Percentiles rank a stretch among this genome's conserved stretches.
phyloP scores from a whole-genome alignment of 2,113 vertebrate genomes.

The Pseudorasbora parva region DNA sequence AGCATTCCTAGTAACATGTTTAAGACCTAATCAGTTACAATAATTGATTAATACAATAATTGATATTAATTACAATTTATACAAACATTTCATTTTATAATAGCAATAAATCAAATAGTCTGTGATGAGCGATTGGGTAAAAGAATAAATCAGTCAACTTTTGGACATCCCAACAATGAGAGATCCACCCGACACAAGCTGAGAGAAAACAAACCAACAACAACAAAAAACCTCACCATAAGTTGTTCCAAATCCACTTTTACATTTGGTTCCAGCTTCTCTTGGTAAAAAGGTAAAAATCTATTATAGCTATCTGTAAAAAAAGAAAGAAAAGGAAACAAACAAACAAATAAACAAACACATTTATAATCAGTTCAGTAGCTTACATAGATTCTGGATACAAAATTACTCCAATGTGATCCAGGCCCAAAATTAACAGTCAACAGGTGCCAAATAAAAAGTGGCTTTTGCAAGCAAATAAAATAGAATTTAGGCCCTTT shows the following conservation, averaged over 20 bases:
- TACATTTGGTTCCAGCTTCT: conserved; percentile 69
- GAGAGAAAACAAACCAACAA: neutral
- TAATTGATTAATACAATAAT: too few relatives aligned
- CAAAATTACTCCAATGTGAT: neutral
- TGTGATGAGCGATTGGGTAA: neutral
- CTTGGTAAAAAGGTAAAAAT: conserved; percentile 81
- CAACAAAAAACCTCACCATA: conserved; percentile 72
- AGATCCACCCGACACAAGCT: neutral
- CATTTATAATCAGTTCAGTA: neutral
- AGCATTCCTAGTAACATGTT: too few relatives aligned
- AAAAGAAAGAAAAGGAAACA: neutral
- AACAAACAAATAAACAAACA: neutral
- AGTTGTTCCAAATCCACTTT: conserved; percentile 79
- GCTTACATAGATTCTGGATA: neutral
- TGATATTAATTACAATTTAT: too few relatives aligned
- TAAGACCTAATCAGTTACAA: too few relatives aligned
- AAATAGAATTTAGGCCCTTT: too few relatives aligned
- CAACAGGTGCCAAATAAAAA: neutral
- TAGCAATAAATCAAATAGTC: neutral
- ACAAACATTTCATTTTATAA: too few relatives aligned
- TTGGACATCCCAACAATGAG: neutral
- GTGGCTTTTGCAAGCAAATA: neutral
- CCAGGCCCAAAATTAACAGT: neutral
- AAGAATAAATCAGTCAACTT: neutral
- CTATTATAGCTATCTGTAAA: conserved; percentile 77